These are phyloP conservation scores for Sarcophaga subvicina DNA, from an alignment of 2,888 invertebrate genomes.

Conservation along the genomic window DNA sequence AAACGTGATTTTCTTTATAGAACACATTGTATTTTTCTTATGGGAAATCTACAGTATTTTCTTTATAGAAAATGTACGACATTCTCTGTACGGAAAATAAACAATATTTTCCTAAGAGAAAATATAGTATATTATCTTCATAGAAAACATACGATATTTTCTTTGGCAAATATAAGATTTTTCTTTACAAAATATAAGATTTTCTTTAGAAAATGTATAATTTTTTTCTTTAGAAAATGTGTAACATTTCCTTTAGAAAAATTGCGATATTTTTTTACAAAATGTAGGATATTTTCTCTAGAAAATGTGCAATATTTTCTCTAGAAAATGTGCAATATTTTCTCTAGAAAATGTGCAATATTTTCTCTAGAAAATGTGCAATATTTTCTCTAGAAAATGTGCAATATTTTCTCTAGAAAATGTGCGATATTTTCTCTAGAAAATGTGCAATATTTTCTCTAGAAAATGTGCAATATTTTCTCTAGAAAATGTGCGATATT, in stretches of 20 bases:
- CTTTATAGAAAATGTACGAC: slow-evolving; percentile 2
- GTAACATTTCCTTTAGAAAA: slow-evolving; percentile 7
- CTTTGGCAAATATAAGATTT: background rate
- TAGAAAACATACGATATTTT: slow-evolving; percentile 16
- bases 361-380: slow-evolving; percentile 6
- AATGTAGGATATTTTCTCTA: background rate
- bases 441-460: background rate
- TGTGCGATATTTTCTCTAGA: background rate
- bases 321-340: background rate
- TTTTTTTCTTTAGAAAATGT: slow-evolving; percentile 11
- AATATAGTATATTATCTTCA: background rate
- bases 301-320: slow-evolving; percentile 2
- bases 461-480: background rate
- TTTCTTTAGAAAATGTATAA: slow-evolving; percentile 12
- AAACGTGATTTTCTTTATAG: background rate
- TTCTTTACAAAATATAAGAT: background rate
- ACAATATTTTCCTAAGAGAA: background rate
- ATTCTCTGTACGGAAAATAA: slow-evolving; percentile 11
- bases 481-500: background rate
- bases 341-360: background rate
- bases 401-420: background rate
- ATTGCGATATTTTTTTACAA: background rate
- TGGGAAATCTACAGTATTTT: background rate
- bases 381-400: slow-evolving; percentile 17
- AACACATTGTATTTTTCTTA: background rate